A percentile compares a stretch with the other conserved stretches of the same genome.
Evolutionary conservation across 2,797 vertebrate genomes (phyloP).

Genomic region (Hozukius guyotensis): DNA sequence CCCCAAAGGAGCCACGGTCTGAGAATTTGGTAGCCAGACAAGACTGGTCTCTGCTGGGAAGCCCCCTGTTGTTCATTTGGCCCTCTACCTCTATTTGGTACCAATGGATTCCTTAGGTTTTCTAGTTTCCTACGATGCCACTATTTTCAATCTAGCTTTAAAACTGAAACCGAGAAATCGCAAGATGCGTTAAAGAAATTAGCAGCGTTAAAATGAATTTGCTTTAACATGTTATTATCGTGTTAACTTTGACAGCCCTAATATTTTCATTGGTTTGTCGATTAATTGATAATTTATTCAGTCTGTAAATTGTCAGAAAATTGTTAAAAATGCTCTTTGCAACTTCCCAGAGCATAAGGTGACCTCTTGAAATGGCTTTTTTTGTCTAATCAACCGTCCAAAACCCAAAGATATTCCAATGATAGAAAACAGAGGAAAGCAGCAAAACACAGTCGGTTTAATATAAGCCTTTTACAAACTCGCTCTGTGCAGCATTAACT

Average conservation of each 20-base stretch:
- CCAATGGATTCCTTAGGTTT: too few species aligned
- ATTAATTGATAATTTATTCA: too few species aligned
- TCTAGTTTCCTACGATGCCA: too few species aligned
- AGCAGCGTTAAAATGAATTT: too few species aligned
- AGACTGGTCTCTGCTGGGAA: slow-evolving; percentile 18
- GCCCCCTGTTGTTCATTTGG: slow-evolving; percentile 27
- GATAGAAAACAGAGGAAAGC: neutral
- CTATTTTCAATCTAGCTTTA: too few species aligned
- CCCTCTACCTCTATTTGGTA: neutral
- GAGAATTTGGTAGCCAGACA: slow-evolving; percentile 20
- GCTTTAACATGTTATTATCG: too few species aligned
- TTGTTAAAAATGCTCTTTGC: neutral
- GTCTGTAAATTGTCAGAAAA: neutral
- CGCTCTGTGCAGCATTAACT: slow-evolving; percentile 10
- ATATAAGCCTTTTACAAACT: slow-evolving; percentile 3
- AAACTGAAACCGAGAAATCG: too few species aligned
- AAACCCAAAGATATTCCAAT: neutral
- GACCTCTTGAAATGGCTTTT: neutral
- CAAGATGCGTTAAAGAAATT: too few species aligned
- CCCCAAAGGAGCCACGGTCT: slow-evolving; percentile 14
- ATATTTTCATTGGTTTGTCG: too few species aligned
- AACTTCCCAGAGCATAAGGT: neutral
- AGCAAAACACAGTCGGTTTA: neutral
- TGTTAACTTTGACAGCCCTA: too few species aligned
- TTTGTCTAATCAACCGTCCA: neutral